Base-by-base conservation (phyloP, 2,888 invertebrate species). In the Danaus chrysippus region DNA sequence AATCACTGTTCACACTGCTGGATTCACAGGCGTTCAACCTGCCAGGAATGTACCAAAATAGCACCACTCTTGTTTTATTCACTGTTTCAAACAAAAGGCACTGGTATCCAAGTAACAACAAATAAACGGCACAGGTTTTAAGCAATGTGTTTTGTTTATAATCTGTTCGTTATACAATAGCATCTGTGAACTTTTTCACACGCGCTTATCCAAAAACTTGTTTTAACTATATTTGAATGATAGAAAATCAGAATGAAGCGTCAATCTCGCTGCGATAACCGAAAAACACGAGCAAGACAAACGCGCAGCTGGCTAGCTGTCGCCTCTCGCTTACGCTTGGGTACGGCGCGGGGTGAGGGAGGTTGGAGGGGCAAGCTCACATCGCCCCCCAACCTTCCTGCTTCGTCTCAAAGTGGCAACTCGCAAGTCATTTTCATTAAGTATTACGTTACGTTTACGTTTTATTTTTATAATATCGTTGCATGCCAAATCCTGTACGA, bases 1-100 rank as follows among this genome's bases (percentile, higher is more conserved):
- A 91, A 89, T 90, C 89, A 90, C 90, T 89, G 86, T 83, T 86
- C 82, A 86, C 87, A 89, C 83, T 84, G 77, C 77, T 79, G 77
- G 76, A 80, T 84, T 79, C 78, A 78, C 79, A 77, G 77, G 77
- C 74, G 79, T 76, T 74, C 72, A 74, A 82, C 76, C 77, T 81
- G 79, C 81, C 83, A 83, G 78, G 81, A 84, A 80, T 76, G 82
- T 80, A 82, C 81, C 75, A 76, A 80, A 85, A 83, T 81, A 82
- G 77, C 82, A 86, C 82, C 81, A 85, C 81, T 83, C 76, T 82
- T 77, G 74, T 82, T 82, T 76, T 82, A 87, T 84, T 79, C 88
- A 90, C 86, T 81, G 78, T 79, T 82, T 80, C 76, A 81, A 83
- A 87, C 86, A 87, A 90, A 89, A 89, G 86, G 79, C 88, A 89